Base-by-base conservation (phyloP, 2,113 vertebrate species). In the Cynopterus brachyotis region DNA sequence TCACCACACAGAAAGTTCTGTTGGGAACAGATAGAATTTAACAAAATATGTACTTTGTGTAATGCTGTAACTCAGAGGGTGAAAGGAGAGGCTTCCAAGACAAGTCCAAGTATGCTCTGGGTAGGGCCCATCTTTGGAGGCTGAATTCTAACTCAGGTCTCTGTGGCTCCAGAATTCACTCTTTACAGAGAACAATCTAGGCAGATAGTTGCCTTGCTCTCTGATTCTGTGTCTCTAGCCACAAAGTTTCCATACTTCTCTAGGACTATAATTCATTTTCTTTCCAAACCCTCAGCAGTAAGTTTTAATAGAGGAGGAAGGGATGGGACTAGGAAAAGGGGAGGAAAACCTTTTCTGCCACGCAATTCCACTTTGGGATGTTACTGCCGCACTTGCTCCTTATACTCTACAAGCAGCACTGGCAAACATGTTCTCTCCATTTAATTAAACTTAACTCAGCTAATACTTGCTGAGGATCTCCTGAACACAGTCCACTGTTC, bases 401-500 rank as follows among this genome's bases (percentile, higher is more conserved):
- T 90, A 20, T 88, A 13, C 45, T 66, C 24, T 69, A 3, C 55
- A 37, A 26, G 2, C n/a, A 62, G 26, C 40, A 50, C 40, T 94
- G 57, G 50, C 22, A 86, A 78, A 19, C 15, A 47, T 78, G 47
- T 16, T 22, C 16, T 67, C 13, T 62, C 45, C 67, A 67, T 6
- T 88, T 28, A 22, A 55, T 66, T 59, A 55, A 55, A 53, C 82
- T 76, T 92, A 73, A 79, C 76, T 92, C 32, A 92, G 73, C 13
- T 86, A 85, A 69, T 95, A 9, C 67, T 93, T 60, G 1, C 7
- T 93, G 83, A 95, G 67, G 82, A 64, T 75, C 15, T 96, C 24
- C 86, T 26, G 50, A 53, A 19, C 40, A 57, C 42, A 60, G 24
- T 64, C 57, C 67, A 66, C 22, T 96, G 53, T 80, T 20, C 35